Conservation (phyloP, 2,888 invertebrate genomes). For the Drosophila mimetica region DNA sequence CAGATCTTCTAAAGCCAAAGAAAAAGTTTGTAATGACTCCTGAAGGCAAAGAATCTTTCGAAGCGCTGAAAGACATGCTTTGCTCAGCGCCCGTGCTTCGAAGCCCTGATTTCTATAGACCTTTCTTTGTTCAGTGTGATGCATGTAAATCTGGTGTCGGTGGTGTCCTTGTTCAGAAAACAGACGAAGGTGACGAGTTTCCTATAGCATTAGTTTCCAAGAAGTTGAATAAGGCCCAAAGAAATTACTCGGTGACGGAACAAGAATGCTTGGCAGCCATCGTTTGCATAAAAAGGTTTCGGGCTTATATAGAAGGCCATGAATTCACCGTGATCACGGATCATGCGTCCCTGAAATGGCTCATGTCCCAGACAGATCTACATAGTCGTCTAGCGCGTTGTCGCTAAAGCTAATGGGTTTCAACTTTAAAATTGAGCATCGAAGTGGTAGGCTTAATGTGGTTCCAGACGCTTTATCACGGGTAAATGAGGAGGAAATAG, state of each 20-base stretch:
- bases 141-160: neutral
- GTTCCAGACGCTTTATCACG: too few species aligned
- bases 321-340: neutral
- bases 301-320: neutral
- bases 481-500: too few species aligned
- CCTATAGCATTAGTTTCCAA: too few species aligned
- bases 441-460: too few species aligned
- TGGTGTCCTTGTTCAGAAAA: neutral
- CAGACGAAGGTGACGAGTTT: too few species aligned
- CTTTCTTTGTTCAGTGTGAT: neutral
- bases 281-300: neutral
- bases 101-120: neutral
- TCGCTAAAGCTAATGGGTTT: neutral
- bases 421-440: too few species aligned
- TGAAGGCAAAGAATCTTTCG: neutral
- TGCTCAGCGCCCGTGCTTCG: too few species aligned
- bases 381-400: neutral
- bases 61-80: too few species aligned
- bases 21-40: neutral
- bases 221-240: neutral
- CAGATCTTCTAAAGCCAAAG: slow-evolving; percentile 1
- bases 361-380: neutral
- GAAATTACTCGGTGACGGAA: neutral
- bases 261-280: neutral
- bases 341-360: slow-evolving; percentile 1